A percentile compares a stretch with the other conserved stretches of the same genome.
Evolutionary conservation across 2,797 vertebrate species (phyloP).

Genomic region (Vespertilio murinus): DNA sequence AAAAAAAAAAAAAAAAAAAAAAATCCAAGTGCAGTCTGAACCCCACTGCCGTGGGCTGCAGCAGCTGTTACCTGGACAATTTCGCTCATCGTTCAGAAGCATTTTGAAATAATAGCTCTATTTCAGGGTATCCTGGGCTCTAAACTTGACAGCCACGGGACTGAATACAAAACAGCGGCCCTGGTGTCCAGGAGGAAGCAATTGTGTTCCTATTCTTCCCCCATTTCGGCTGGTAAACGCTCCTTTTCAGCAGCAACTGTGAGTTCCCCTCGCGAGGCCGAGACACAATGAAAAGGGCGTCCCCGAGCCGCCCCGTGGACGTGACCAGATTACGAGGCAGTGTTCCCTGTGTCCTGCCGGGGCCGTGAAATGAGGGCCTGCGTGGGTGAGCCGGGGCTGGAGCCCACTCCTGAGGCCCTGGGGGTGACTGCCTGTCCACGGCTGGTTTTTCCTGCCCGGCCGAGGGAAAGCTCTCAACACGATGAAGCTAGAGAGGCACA

Average conservation of each 20-base stretch:
- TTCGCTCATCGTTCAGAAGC: conserved; percentile 25
- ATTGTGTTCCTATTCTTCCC: neutral
- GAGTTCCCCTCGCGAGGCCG: neutral
- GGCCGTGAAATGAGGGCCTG: neutral
- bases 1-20: neutral
- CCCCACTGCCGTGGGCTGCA: conserved; percentile 24
- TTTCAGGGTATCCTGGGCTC: conserved; percentile 41
- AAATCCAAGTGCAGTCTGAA: neutral
- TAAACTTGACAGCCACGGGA: conserved; percentile 5
- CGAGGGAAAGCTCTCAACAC: neutral
- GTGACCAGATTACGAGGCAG: neutral
- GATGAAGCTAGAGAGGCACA: neutral
- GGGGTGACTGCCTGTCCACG: neutral
- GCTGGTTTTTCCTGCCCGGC: neutral
- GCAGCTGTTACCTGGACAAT: conserved; percentile 45
- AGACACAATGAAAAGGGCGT: neutral
- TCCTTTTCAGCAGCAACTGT: neutral
- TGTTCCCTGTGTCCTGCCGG: neutral
- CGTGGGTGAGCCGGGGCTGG: neutral
- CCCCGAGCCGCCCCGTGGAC: neutral
- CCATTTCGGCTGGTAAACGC: neutral
- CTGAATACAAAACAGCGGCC: neutral
- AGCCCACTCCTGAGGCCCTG: neutral
- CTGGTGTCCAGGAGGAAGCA: neutral
- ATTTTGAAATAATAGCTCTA: conserved; percentile 62